Percentiles rank a stretch among this genome's conserved stretches.
Evolutionary conservation across 2,113 vertebrate species (phyloP).

Genomic region (Oryzias celebensis): DNA sequence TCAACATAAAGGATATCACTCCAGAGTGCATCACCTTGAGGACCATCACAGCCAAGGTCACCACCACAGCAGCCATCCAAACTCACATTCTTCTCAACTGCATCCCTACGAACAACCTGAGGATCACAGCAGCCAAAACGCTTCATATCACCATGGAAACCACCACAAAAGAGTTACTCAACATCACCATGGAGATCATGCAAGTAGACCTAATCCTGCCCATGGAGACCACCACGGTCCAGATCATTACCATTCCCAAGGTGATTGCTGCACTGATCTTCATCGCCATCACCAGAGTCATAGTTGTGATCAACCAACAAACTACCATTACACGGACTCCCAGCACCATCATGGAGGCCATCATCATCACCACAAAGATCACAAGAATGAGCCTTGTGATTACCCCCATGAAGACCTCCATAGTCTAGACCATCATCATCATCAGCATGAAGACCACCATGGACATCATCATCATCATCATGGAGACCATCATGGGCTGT

Average conservation of each 20-base stretch:
- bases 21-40: conserved; percentile 7
- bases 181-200: not conserved
- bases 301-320: not conserved
- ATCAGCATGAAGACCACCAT: conserved; percentile 22
- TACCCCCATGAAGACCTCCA: conserved; percentile 13
- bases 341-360: conserved; percentile 6
- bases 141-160: conserved; percentile 25
- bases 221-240: not conserved
- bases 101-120: conserved; percentile 1
- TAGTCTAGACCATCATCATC: not conserved
- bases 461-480: not conserved
- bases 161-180: conserved; percentile 12
- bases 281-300: conserved; percentile 1
- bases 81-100: not conserved
- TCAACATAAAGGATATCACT: conserved; percentile 2
- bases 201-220: not conserved
- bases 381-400: not conserved
- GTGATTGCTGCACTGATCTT: not conserved
- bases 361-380: conserved; percentile 10
- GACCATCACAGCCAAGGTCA: conserved; percentile 14
- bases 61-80: not conserved
- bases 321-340: not conserved
- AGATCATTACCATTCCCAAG: not conserved
- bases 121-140: not conserved
- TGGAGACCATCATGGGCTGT: accelerated